These are phyloP conservation scores for Drosophila parabipectinata DNA, from an alignment of 1,140 invertebrate species.

Conservation along the genomic window DNA sequence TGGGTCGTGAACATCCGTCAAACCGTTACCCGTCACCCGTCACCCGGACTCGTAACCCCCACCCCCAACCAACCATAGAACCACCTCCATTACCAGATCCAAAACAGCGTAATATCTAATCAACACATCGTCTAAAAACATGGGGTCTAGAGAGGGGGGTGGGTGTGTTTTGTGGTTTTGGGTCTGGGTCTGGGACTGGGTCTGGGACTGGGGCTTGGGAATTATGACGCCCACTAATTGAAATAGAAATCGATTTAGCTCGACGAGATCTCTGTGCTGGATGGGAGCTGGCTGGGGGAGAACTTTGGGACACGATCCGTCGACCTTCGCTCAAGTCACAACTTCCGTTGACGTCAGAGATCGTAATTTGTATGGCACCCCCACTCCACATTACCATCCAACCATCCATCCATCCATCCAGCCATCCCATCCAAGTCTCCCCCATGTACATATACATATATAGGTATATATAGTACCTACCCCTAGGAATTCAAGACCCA, in stretches of 20 bases:
- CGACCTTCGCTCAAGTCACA: slow-evolving; percentile 42
- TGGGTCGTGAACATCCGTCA: slow-evolving; percentile 55
- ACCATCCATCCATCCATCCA: neutral
- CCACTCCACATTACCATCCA: neutral
- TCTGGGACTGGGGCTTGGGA: slow-evolving; percentile 27
- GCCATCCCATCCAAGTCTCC: neutral
- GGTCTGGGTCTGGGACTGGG: slow-evolving; percentile 10
- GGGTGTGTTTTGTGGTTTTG: neutral
- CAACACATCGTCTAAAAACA: slow-evolving; percentile 36
- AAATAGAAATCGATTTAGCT: slow-evolving; percentile 65
- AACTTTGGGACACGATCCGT: slow-evolving; percentile 25
- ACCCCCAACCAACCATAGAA: slow-evolving; percentile 6
- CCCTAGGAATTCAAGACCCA: neutral
- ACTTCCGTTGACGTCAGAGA: slow-evolving; percentile 79
- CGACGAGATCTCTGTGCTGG: slow-evolving; percentile 10
- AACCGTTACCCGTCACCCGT: slow-evolving; percentile 6
- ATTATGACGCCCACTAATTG: slow-evolving; percentile 70
- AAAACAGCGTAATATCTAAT: slow-evolving; percentile 63
- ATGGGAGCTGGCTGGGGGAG: slow-evolving; percentile 13
- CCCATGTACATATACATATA: too few relatives aligned
- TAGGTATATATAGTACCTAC: too few relatives aligned
- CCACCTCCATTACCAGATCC: slow-evolving; percentile 20
- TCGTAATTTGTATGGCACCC: slow-evolving; percentile 68
- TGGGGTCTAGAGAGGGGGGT: slow-evolving; percentile 1
- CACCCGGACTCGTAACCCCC: slow-evolving; percentile 11